Evolutionary conservation across 2,113 vertebrate species (phyloP), one percentile per base, ranked within the genome.

Genomic region (Buteo buteo): DNA sequence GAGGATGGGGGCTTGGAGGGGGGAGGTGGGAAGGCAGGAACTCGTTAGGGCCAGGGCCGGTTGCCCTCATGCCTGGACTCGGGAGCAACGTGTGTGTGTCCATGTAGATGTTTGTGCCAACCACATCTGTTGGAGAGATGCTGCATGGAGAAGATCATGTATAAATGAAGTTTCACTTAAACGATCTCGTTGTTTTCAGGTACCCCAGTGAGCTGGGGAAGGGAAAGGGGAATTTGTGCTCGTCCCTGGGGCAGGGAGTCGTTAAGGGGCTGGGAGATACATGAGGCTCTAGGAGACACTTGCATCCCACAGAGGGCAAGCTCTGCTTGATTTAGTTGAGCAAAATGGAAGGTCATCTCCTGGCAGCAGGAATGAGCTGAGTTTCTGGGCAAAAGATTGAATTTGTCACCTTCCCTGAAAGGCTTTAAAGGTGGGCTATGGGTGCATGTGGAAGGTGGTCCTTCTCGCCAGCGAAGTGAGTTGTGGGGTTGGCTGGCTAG

Each of bases 1-100:
- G 1, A 47, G 29, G 36, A 44, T 47, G 44, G 8, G 4, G 13
- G 25, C 17, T 20, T 0, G 0, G 26, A 32, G 15, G 6, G 21
- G 50, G 42, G 40, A n/a, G 64, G 21, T 26, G 47, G 36, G 38
- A 78, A 73, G 34, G 25, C 26, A 67, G 58, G 59, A 69, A 16
- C 16, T 38, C 32, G 2, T 61, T 38, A 36, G 58, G 31, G n/a
- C 40, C 85, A 66, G 24, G 2, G 0, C 49, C 4, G 1, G 13
- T 28, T 85, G 14, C 24, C 38, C 24, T 71, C n/a, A 13, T 29
- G 19, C n/a, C 54, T 54, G 20, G 32, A 18, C 26, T 80, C 38
- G 6, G 26, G 3, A 70, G 8, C 24, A 52, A 15, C 11, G 18
- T 11, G 2, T 1, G 2, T 22, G 6, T 2, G 1, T 58, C 84